Base-by-base conservation (phyloP, 1,140 invertebrate genomes). In the Drosophila nikananu region DNA sequence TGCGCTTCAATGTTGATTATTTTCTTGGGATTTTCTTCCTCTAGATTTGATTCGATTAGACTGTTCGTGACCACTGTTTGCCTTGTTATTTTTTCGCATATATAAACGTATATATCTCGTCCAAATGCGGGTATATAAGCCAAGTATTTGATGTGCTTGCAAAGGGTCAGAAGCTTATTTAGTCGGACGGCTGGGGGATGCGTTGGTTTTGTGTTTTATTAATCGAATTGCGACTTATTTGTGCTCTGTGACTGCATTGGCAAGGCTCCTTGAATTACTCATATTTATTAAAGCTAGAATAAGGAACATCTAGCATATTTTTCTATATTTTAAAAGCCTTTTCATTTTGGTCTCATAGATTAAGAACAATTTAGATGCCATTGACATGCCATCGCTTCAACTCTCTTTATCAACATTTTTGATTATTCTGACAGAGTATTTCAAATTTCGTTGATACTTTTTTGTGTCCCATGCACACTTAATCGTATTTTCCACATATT, bases 1-100 rank as follows among this genome's bases (percentile, higher is more conserved):
- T 35, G 60, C 30, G 60, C 60, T 37, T 52, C 46, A 54, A 39
- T 32, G 67, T 70, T 48, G 30, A 48, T 66, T 68, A 66, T 46
- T 68, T 68, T 68, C 32, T 37, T 64, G 37, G 48, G 15, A 52
- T 30, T 67, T 67, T 49, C 27, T 52, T 67, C 37, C 48, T 39
- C 48, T 67, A 70, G 66, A 70, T 70, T 70, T 71, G 48, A 71
- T 71, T 71, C 67, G 67, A 71, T 71, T 71, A 46, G 67, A 23
- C 37, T 6, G 66, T 66, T 66, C 62, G 66, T 70, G 66, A 70
- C 66, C 63, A 27, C 37, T 48, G 63, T 30, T 49, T 19, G 41
- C 30, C 27, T 48, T 27, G 25, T 51, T 30, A 51, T n/a, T 25
- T 23, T 15, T 23, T n/a, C 17, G 15, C 23, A 6, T 2, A 27